phyloP scores from a whole-genome alignment of 2,113 vertebrate species.

The Dryoscopus gambensis region DNA sequence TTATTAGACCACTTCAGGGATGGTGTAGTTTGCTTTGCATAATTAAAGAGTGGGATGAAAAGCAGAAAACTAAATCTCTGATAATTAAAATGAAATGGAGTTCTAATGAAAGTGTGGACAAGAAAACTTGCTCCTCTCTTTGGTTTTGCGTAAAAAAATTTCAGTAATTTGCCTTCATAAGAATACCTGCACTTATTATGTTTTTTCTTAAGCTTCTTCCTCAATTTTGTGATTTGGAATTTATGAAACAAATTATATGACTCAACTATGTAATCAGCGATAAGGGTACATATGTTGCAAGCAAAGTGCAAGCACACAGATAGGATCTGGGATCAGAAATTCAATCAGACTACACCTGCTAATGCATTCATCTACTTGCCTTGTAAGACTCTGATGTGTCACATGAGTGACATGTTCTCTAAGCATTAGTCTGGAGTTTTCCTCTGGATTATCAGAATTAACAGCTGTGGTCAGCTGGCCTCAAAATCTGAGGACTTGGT shows the following conservation, averaged over 20 bases:
- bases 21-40: not conserved
- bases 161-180: not conserved
- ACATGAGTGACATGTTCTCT: not conserved
- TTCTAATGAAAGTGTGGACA: not conserved
- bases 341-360: not conserved
- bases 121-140: not conserved
- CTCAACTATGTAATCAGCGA: not conserved
- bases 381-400: not conserved
- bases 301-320: not conserved
- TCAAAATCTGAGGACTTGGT: not conserved
- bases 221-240: not conserved
- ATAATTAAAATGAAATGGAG: not conserved
- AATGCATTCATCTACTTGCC: not conserved
- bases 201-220: not conserved
- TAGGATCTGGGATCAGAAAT: not conserved
- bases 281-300: fast-evolving
- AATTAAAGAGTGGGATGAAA: not conserved
- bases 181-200: not conserved
- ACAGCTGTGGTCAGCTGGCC: not conserved
- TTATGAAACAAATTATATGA: not conserved
- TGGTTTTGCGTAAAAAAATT: not conserved
- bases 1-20: not conserved
- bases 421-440: not conserved
- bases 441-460: not conserved
- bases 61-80: not conserved